Base-by-base conservation (phyloP, 2,113 vertebrate genomes). In the Antigone vipio region DNA sequence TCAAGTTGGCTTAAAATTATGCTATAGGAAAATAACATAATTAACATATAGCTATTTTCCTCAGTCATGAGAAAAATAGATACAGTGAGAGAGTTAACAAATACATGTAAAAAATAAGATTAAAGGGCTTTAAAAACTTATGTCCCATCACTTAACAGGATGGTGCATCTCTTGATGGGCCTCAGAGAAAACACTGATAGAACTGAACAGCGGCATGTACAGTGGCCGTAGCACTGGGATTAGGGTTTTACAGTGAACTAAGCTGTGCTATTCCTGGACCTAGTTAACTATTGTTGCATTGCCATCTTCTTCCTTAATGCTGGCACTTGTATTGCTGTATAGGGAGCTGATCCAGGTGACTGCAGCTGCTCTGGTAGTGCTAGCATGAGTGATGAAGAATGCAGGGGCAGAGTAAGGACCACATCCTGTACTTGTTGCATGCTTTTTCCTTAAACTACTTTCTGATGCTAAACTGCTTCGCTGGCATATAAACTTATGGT, bases 101-200 rank as follows among this genome's bases (percentile, higher is more conserved):
- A 40, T 29, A n/a, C 5, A 6, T 21, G 9, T 53, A 55, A 63
- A 63, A 67, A 93, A 50, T 12, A 63, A 47, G n/a, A 55, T 64
- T 67, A 62, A 72, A 63, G 30, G 15, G 29, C 45, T 80, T 58
- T 53, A 56, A 58, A 71, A 79, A n/a, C 19, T 9, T 38, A 19
- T 0, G 1, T 50, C 24, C 34, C 45, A 0, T 45, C 40, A 38
- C 14, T 42, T 52, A 67, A 26, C 14, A 42, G 45, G 34, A 9
- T 49, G 10, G 14, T 71, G 23, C 11, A 53, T 62, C 20, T 74
- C 42, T 56, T 90, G 27, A 13, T 86, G 6, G 5, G 27, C 18
- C 24, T 67, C 19, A 73, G 14, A 69, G 24, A 35, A 71, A 69
- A 58, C 35, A 60, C 4, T 8, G 21, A 30, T 68, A 21, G 5